phyloP scores from a whole-genome alignment of 2,113 vertebrate genomes.

The Sorex araneus region DNA sequence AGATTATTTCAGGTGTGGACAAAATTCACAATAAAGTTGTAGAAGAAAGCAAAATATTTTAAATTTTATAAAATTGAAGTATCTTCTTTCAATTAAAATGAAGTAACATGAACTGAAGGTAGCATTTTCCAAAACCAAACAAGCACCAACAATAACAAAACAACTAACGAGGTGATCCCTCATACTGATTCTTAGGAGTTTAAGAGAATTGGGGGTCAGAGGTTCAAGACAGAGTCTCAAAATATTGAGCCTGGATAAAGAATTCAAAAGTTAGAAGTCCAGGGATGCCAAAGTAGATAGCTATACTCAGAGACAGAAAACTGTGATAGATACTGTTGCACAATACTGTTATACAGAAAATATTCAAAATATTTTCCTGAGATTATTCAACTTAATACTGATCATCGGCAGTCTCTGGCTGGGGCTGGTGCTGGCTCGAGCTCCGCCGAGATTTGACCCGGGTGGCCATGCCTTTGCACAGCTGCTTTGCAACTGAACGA shows the following conservation, averaged over 20 bases:
- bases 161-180: fast-evolving
- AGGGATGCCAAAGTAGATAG: background rate
- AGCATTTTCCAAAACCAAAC: background rate
- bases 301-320: background rate
- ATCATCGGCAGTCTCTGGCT: no score
- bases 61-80: background rate
- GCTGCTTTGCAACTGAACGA: no score
- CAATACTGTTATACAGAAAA: background rate
- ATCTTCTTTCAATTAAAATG: background rate
- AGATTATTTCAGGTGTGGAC: slow-evolving; percentile 1
- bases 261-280: background rate
- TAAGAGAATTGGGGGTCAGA: background rate
- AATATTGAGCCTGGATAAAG: no score
- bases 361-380: background rate
- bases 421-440: no score
- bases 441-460: no score
- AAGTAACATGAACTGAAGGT: background rate
- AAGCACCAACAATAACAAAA: background rate
- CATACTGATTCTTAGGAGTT: background rate
- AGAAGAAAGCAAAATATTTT: background rate
- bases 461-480: no score
- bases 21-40: background rate
- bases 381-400: background rate
- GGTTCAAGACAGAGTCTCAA: background rate
- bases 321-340: background rate